These are phyloP conservation scores for Philopedon plagiatum DNA, from an alignment of 2,888 invertebrate species.

Conservation along the genomic window DNA sequence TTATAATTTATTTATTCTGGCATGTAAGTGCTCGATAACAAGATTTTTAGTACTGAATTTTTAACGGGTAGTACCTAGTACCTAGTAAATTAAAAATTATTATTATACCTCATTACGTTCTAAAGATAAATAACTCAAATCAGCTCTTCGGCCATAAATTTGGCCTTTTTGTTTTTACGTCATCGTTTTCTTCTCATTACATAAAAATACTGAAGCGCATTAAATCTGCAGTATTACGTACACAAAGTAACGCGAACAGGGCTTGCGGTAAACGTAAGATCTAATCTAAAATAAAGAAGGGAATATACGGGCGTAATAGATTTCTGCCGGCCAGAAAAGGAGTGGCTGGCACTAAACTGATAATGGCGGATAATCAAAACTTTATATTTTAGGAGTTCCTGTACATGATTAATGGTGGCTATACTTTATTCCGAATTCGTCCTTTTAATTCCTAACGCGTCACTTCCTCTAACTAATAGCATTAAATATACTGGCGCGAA, in stretches of 20 bases:
- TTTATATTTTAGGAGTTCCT: constrained; percentile 59
- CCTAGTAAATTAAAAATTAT: no score
- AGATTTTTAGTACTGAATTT: no score
- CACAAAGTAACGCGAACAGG: constrained; percentile 20
- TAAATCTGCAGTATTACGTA: constrained; percentile 40
- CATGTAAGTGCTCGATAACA: no score
- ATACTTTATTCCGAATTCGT: constrained; percentile 64
- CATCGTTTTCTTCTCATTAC: constrained; percentile 32
- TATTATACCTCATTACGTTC: no score
- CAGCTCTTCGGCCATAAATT: no score
- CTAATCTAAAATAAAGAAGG: constrained; percentile 51
- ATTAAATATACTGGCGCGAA: constrained; percentile 49
- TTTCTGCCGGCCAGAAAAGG: constrained; percentile 55
- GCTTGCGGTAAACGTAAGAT: constrained; percentile 43
- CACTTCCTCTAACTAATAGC: constrained; percentile 63
- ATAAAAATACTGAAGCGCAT: constrained; percentile 34
- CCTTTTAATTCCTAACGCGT: constrained; percentile 67
- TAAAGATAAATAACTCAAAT: no score
- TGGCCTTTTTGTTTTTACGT: background rate
- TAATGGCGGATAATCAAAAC: constrained; percentile 61
- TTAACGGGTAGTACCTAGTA: no score
- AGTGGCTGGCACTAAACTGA: constrained; percentile 64
- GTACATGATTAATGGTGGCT: constrained; percentile 67
- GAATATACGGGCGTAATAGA: constrained; percentile 50
- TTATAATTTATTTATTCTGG: no score